Conservation (phyloP, 1,140 invertebrate species). For the Brachionus koreanus region DNA sequence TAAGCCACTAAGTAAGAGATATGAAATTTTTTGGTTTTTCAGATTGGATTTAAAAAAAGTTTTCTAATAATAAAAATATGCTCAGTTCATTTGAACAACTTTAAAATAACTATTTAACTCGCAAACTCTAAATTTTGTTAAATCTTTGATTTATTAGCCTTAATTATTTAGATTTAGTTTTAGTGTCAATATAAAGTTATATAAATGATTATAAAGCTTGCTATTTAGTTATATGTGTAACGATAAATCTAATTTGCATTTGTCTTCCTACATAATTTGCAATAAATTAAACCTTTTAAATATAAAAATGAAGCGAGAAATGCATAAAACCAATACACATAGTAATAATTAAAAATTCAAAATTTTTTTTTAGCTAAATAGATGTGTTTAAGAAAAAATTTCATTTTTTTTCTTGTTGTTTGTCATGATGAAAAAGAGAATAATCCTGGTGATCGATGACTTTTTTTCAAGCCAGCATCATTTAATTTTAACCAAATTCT, state of each 20-base stretch:
- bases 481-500: background rate
- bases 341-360: background rate
- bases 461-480: background rate
- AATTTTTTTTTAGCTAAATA: background rate
- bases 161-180: background rate
- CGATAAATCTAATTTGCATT: constrained; percentile 3
- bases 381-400: background rate
- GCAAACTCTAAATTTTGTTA: too few species aligned
- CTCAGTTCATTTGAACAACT: too few species aligned
- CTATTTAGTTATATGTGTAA: background rate
- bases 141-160: background rate
- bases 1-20: too few species aligned
- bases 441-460: background rate
- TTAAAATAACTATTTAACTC: too few species aligned
- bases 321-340: background rate
- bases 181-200: background rate
- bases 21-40: too few species aligned
- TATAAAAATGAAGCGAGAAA: constrained; percentile 2
- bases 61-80: too few species aligned
- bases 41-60: too few species aligned
- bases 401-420: background rate
- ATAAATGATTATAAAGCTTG: background rate
- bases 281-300: constrained; percentile 1
- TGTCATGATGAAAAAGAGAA: background rate
- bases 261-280: constrained; percentile 1